Conservation (phyloP, 2,888 invertebrate genomes). For the Drosophila ustulata region DNA sequence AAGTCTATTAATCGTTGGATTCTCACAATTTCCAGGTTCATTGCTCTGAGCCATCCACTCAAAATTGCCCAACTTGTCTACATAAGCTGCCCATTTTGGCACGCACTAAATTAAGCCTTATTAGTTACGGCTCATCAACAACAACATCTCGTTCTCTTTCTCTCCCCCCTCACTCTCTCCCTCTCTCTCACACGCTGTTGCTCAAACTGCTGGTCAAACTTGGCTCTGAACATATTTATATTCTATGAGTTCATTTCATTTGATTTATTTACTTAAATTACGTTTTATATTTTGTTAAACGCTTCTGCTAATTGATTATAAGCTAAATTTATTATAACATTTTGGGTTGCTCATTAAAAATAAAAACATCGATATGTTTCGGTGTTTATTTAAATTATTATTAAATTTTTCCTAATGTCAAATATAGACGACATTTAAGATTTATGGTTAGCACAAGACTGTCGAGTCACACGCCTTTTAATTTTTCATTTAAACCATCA, state of each 20-base stretch:
- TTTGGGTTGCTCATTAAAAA: not conserved
- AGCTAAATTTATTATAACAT: slow-evolving; percentile 11
- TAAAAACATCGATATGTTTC: not conserved
- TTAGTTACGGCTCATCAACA: slow-evolving; percentile 48
- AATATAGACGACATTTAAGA: not conserved
- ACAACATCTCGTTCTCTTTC: slow-evolving; percentile 22
- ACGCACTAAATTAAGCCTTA: slow-evolving; percentile 41
- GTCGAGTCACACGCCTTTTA: not conserved
- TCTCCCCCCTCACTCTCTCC: no score
- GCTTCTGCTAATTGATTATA: slow-evolving; percentile 32
- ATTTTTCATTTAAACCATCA: not conserved
- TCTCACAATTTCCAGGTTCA: slow-evolving; percentile 57
- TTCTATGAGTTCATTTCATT: slow-evolving; percentile 1
- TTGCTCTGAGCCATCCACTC: slow-evolving; percentile 44
- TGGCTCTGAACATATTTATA: slow-evolving; percentile 7
- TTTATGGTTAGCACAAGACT: not conserved
- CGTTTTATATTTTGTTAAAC: slow-evolving; percentile 26
- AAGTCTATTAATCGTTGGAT: slow-evolving; percentile 28
- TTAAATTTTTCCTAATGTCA: not conserved
- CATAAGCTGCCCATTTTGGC: slow-evolving; percentile 47
- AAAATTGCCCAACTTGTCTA: slow-evolving; percentile 25
- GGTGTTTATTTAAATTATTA: slow-evolving; percentile 2
- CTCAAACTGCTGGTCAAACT: not conserved
- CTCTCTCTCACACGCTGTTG: no score
- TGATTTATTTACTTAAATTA: slow-evolving; percentile 23